Evolutionary conservation across 2,888 invertebrate genomes (phyloP), one percentile per base, ranked within the genome.

Genomic region (Sarcophaga variegata): DNA sequence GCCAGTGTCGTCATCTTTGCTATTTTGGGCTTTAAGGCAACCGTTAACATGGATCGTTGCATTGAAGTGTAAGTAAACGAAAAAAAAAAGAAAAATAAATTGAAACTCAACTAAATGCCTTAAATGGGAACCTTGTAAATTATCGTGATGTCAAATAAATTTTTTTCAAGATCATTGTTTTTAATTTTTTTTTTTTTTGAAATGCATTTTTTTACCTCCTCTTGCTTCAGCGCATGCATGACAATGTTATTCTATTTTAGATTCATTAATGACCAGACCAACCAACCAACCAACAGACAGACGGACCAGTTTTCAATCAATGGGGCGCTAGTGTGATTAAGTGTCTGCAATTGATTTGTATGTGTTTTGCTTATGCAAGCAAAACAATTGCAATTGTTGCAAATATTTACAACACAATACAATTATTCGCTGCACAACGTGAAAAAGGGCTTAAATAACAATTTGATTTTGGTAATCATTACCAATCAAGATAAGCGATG

Each of bases 21-120:
- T 89, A 98, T 99, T 89, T 95, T 99, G 47, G 99, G 99, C 78
- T 99, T 98, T 95, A 99, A 99, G 94, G 99, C 98, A n/a, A 97
- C 96, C 91, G 96, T 96, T 87, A 98, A 97, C 94, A 97, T 97
- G 87, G 96, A 97, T 92, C 96, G 96, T 89, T 99, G 99, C 93
- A 95, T 97, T 89, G 94, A 94, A 83, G 94, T 94, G 96, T 97
- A 94, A 95, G 95, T 94, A 86, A 22, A 69, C 2, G 14, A 27
- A 70, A 59, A 45, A 45, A 12, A 60, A 62, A 11, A 14, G 25
- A 20, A 8, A 71, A 17, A 69, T 14, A 17, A 14, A 54, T 54
- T 54, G 12, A 5, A 14, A 14, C 22, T 22, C 47, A 45, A 0
- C 4, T 20, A 17, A 70, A 37, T 25, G 63, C 66, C 69, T 54